Base-by-base conservation (phyloP, 2,113 vertebrate genomes). In the Prochilodus magdalenae region DNA sequence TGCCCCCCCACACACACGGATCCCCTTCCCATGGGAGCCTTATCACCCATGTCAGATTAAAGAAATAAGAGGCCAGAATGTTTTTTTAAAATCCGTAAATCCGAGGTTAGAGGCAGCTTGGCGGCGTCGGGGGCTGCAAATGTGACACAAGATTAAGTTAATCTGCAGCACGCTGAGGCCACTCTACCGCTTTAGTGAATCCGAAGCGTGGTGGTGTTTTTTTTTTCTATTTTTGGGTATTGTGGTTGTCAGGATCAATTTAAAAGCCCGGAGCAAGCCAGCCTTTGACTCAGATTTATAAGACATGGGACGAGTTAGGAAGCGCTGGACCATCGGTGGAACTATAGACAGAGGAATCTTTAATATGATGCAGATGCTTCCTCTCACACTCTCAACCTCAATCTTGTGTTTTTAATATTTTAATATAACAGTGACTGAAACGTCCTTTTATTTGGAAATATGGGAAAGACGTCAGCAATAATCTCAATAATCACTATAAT, bases 61-160 rank as follows among this genome's bases (percentile, higher is more conserved):
- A 66, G 16, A 33, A 63, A 63, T 63, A 63, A 63, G 60, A 63
- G 59, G 63, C 27, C 29, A 66, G 63, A 66, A 66, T 27, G 27
- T 33, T 66, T 66, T 66, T 66, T 16, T n/a, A n/a, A 11, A 66
- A 66, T 30, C 27, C 29, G 8, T 66, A 53, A 53, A 53, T 53
- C 51, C 16, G 15, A 18, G 13, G 63, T 33, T 66, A 20, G 27
- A 53, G 14, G 14, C 16, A 53, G 16, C 15, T 20, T 53, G 51
- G 16, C 16, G 15, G 27, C 18, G 18, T 33, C 27, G 20, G 29
- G 63, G 63, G 8, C 63, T 66, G 29, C 14, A 66, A 66, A 66
- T 66, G 63, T 30, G 63, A 66, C 63, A 30, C 8, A 13, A 67
- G 65, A 67, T 67, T 67, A 36, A 20, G 30, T 67, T 67, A 33